These are phyloP conservation scores for Podabrus alpinus DNA, from an alignment of 2,888 invertebrate species.

Conservation along the genomic window DNA sequence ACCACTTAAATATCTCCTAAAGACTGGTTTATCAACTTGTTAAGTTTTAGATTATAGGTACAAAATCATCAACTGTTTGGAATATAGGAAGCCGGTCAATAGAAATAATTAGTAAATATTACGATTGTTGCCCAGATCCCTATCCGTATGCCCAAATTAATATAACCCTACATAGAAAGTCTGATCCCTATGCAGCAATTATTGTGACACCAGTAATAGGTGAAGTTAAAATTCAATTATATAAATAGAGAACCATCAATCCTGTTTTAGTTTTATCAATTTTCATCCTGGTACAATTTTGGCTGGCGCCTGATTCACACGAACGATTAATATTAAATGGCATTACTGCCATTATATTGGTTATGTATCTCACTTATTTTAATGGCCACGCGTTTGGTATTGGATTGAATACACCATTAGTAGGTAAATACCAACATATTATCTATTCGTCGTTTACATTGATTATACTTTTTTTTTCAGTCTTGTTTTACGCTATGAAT, in stretches of 20 bases:
- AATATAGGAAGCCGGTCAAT: background rate
- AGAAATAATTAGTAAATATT: background rate
- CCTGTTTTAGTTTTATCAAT: slow-evolving; percentile 60
- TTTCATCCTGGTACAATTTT: slow-evolving; percentile 65
- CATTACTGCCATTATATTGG: slow-evolving; percentile 62
- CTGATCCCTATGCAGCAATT: slow-evolving; percentile 65
- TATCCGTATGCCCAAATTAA: slow-evolving; percentile 60
- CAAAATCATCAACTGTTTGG: background rate
- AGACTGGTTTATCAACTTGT: background rate
- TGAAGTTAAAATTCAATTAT: slow-evolving; percentile 41
- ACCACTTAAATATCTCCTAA: background rate
- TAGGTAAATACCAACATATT: slow-evolving; percentile 54
- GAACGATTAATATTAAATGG: slow-evolving; percentile 68
- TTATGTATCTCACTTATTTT: slow-evolving; percentile 66
- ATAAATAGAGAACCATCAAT: background rate
- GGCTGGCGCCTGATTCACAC: slow-evolving; percentile 68
- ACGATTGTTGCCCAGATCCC: slow-evolving; percentile 59
- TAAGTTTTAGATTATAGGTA: background rate
- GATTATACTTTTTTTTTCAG: slow-evolving; percentile 52
- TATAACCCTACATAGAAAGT: slow-evolving; percentile 59
- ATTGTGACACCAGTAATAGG: slow-evolving; percentile 66
- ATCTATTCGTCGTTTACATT: background rate
- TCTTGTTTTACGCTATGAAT: slow-evolving; percentile 61
- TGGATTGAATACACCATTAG: slow-evolving; percentile 60
- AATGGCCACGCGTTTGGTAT: slow-evolving; percentile 61